These are phyloP conservation scores for Physocephala rufipes DNA, from an alignment of 2,888 invertebrate genomes.

Conservation along the genomic window DNA sequence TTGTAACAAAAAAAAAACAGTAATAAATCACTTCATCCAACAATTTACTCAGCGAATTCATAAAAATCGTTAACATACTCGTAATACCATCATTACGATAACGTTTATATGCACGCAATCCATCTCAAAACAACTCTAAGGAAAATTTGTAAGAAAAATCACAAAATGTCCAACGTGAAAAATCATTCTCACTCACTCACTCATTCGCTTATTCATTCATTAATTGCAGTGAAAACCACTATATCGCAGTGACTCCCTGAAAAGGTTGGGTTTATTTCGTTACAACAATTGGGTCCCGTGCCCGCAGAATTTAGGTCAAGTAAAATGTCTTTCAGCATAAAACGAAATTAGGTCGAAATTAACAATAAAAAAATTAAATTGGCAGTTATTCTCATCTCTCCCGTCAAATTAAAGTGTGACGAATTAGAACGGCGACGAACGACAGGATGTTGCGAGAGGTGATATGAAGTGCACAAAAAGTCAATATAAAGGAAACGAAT, in stretches of 20 bases:
- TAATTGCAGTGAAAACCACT: background rate
- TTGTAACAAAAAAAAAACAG: background rate
- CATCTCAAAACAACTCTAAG: background rate
- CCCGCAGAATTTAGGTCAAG: background rate
- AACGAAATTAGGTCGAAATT: conserved; percentile 28
- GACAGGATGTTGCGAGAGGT: background rate
- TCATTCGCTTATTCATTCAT: background rate
- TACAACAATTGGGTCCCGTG: background rate
- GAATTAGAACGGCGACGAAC: conserved; percentile 4
- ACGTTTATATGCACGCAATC: conserved; percentile 25
- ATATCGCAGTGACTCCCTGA: background rate
- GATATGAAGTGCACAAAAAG: background rate
- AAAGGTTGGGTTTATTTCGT: background rate
- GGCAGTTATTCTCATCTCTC: conserved; percentile 21
- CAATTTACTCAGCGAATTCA: conserved; percentile 17
- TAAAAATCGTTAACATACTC: conserved; percentile 20
- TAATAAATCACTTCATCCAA: background rate
- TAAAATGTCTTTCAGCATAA: background rate
- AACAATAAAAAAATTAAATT: conserved; percentile 33
- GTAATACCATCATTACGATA: conserved; percentile 20
- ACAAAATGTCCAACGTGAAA: too few species aligned
- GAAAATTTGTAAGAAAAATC: too few species aligned
- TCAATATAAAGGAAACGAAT: too few species aligned
- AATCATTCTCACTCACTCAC: background rate
- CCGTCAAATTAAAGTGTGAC: background rate